A percentile compares a stretch with the other conserved stretches of the same genome.
Conservation (phyloP, 2,888 invertebrate species). For the Orthosia cruda region DNA sequence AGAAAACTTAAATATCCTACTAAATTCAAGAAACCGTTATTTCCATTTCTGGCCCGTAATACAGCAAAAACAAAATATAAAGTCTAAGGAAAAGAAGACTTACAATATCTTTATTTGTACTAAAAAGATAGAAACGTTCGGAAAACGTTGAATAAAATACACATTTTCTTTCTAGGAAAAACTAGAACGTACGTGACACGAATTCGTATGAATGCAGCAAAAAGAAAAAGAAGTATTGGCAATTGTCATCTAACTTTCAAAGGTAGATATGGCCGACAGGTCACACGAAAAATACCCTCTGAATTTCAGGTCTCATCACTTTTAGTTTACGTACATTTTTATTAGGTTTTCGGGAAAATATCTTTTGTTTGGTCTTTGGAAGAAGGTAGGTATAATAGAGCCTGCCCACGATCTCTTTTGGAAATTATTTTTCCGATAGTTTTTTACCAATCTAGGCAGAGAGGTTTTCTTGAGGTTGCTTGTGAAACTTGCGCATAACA, state of each 20-base stretch:
- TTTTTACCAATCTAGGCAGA: not conserved
- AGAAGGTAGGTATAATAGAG: not conserved
- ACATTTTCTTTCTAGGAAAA: constrained; percentile 33
- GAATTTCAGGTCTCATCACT: not conserved
- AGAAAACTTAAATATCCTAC: not conserved
- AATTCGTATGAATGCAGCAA: constrained; percentile 28
- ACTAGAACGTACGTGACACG: constrained; percentile 32
- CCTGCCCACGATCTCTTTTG: not conserved
- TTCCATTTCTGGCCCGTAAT: not conserved
- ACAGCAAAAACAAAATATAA: not conserved
- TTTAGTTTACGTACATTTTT: constrained; percentile 17
- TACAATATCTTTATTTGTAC: not conserved
- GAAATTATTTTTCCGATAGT: not conserved
- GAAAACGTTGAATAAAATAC: constrained; percentile 12
- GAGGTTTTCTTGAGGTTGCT: not conserved
- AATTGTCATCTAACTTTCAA: constrained; percentile 43
- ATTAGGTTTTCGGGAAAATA: constrained; percentile 7
- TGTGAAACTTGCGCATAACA: not conserved
- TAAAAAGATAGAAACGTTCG: constrained; percentile 2
- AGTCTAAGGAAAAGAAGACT: not conserved
- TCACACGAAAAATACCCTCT: constrained; percentile 31
- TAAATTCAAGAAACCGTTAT: not conserved
- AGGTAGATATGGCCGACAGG: constrained; percentile 30
- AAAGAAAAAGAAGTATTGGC: constrained; percentile 30
- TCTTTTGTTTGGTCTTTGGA: constrained; percentile 23